Percentiles rank a stretch among this genome's conserved stretches.
Conservation (phyloP, 2,888 invertebrate genomes). For the Tipula lateralis region DNA sequence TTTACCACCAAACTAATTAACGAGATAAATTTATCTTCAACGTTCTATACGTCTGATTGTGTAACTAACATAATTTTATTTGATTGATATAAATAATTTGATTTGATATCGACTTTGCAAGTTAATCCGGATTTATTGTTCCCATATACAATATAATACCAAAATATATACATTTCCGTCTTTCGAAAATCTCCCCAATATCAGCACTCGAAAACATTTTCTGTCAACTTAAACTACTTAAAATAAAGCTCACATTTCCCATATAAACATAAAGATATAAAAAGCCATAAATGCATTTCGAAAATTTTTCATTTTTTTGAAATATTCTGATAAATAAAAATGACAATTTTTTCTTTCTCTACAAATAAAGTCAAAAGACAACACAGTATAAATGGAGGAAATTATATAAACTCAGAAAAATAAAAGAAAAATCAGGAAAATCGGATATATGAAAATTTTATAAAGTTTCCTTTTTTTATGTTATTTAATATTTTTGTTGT, state of each 20-base stretch:
- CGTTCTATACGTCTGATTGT: no score
- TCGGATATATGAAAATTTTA: constrained; percentile 24
- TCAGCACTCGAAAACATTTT: neutral
- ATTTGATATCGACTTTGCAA: no score
- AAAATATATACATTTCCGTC: neutral
- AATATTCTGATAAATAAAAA: neutral
- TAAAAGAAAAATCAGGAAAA: constrained; percentile 12
- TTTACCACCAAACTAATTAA: no score
- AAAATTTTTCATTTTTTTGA: neutral
- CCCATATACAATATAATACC: neutral
- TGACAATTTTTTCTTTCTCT: neutral
- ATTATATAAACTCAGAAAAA: neutral
- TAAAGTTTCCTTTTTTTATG: neutral
- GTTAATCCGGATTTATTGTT: neutral
- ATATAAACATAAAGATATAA: neutral
- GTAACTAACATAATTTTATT: no score
- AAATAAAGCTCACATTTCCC: neutral
- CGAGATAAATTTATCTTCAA: no score
- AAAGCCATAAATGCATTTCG: neutral
- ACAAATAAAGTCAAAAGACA: neutral
- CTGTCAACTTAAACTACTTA: neutral
- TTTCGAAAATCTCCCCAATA: neutral
- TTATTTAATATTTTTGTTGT: constrained; percentile 1
- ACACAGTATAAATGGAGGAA: neutral
- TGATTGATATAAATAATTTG: no score